Evolutionary conservation across 1,140 invertebrate genomes (phyloP).

Genomic region (Alviniconcha marisindica): DNA sequence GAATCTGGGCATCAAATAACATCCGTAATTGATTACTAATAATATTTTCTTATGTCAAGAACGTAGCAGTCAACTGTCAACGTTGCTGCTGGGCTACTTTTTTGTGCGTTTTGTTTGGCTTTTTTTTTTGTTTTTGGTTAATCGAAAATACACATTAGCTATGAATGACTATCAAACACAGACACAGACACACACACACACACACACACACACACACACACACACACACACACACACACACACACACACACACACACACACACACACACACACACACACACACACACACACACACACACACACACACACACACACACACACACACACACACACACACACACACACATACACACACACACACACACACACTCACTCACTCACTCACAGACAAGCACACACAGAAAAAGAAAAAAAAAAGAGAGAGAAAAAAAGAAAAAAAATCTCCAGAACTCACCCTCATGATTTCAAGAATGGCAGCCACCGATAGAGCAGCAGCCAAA

Average conservation of each 20-base stretch:
- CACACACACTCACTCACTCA: background rate
- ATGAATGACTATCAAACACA: too few species aligned
- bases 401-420: background rate
- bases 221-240: constrained; percentile 14
- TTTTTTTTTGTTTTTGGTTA: too few species aligned
- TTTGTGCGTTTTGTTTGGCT: too few species aligned
- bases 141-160: too few species aligned
- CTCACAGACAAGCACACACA: constrained; percentile 13
- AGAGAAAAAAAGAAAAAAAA: background rate
- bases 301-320: background rate
- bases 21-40: too few species aligned
- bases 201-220: constrained; percentile 12
- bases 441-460: too few species aligned
- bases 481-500: too few species aligned
- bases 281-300: background rate
- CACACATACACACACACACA: constrained; percentile 5
- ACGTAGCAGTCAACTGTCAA: too few species aligned
- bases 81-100: too few species aligned
- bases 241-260: constrained; percentile 6
- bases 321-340: background rate
- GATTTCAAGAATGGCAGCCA: too few species aligned
- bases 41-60: too few species aligned
- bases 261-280: constrained; percentile 9
- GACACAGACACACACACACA: background rate
- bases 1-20: too few species aligned